Evolutionary conservation across 2,888 invertebrate genomes (phyloP).

Genomic region (Galerucella calmariensis): DNA sequence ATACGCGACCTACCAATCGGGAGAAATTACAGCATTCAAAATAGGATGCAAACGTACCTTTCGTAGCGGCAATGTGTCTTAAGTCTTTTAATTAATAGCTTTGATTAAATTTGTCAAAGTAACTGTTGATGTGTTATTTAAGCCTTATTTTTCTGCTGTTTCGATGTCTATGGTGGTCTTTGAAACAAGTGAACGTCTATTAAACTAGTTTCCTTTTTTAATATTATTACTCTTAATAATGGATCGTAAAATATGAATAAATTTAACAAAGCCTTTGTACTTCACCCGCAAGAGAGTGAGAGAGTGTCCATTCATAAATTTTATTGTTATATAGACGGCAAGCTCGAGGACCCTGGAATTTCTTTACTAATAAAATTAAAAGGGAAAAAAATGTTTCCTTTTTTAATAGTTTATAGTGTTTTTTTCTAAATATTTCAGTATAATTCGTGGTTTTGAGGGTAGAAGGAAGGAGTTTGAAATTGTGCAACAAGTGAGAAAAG

Average conservation of each 20-base stretch:
- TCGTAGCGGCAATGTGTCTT: too few species aligned
- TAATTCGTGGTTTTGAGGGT: neutral
- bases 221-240: constrained; percentile 20
- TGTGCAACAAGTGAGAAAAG: too few species aligned
- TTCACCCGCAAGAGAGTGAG: constrained; percentile 31
- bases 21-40: too few species aligned
- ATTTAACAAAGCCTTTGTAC: constrained; percentile 33
- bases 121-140: neutral
- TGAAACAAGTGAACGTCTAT: neutral
- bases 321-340: constrained; percentile 37
- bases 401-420: neutral
- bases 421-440: too few species aligned
- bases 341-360: constrained; percentile 16
- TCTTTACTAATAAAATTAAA: constrained; percentile 26
- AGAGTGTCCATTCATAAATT: constrained; percentile 32
- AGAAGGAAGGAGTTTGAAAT: too few species aligned
- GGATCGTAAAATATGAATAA: constrained; percentile 32
- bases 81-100: too few species aligned
- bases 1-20: too few species aligned
- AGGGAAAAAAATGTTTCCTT: constrained; percentile 6
- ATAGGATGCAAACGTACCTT: too few species aligned
- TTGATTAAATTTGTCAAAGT: too few species aligned
- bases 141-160: neutral
- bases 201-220: constrained; percentile 13
- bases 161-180: neutral